phyloP scores from a whole-genome alignment of 2,888 invertebrate species.

The Drosophila helvetica region DNA sequence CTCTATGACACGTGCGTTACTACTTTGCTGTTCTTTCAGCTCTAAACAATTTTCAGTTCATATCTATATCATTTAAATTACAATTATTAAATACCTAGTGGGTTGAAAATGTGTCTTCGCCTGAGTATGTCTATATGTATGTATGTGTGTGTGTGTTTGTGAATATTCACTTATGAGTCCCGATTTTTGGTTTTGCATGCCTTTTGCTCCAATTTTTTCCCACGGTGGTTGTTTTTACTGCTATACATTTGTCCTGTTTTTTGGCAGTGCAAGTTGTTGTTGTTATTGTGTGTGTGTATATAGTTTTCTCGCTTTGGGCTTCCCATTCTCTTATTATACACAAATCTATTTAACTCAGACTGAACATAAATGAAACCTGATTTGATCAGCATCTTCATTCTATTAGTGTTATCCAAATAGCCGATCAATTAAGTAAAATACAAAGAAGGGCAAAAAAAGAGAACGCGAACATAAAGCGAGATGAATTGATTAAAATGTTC shows the following conservation, averaged over 20 bases:
- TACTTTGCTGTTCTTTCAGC: slow-evolving; percentile 1
- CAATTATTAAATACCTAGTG: slow-evolving; percentile 61
- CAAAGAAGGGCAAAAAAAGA: slow-evolving; percentile 1
- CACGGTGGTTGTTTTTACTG: slow-evolving; percentile 36
- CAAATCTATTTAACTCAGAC: slow-evolving; percentile 24
- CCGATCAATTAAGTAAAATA: neutral
- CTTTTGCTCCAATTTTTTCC: slow-evolving; percentile 20
- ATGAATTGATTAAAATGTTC: slow-evolving; percentile 29
- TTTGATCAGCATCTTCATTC: slow-evolving; percentile 23
- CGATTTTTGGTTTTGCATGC: slow-evolving; percentile 39
- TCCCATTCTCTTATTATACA: neutral
- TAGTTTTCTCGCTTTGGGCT: slow-evolving; percentile 8
- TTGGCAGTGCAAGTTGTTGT: slow-evolving; percentile 66
- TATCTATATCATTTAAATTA: slow-evolving; percentile 46
- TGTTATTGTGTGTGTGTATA: slow-evolving; percentile 31
- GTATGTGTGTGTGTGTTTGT: slow-evolving; percentile 5
- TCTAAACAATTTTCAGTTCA: slow-evolving; percentile 15
- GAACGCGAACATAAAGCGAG: neutral
- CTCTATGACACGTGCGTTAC: neutral
- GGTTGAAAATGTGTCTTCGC: slow-evolving; percentile 46
- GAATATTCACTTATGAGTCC: slow-evolving; percentile 17
- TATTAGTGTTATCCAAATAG: no score
- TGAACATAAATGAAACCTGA: slow-evolving; percentile 26
- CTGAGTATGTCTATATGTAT: slow-evolving; percentile 11
- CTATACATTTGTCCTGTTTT: slow-evolving; percentile 49